Conservation (phyloP, 1,140 invertebrate genomes). For the Meteorus sp. region DNA sequence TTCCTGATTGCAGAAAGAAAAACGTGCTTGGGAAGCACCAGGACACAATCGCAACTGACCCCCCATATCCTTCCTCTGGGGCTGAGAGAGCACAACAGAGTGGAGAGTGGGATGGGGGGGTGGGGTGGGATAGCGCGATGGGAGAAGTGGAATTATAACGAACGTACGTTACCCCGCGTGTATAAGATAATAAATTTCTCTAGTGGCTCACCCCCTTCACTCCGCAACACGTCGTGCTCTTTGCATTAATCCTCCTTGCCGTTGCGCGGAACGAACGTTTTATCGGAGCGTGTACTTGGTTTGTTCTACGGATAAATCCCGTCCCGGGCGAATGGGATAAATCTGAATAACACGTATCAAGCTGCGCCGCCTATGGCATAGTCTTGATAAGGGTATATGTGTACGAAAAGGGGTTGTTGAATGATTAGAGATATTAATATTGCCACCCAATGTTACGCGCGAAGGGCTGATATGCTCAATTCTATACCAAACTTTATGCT, state of each 20-base stretch:
- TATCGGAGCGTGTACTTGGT: constrained; percentile 43
- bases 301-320: constrained; percentile 46
- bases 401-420: constrained; percentile 49
- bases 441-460: constrained; percentile 20
- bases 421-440: constrained; percentile 61
- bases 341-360: constrained; percentile 56
- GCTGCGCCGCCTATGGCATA: constrained; percentile 38
- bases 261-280: constrained; percentile 37
- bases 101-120: background rate
- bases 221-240: constrained; percentile 10
- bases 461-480: constrained; percentile 20
- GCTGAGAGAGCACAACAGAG: background rate
- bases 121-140: background rate
- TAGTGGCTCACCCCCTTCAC: background rate
- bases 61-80: background rate
- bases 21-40: constrained; percentile 1
- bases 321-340: constrained; percentile 48
- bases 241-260: constrained; percentile 39
- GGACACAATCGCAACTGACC: background rate
- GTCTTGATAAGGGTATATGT: constrained; percentile 52
- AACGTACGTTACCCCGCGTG: constrained; percentile 14
- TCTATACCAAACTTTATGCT: too few relatives aligned
- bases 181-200: constrained; percentile 26
- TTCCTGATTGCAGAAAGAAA: background rate
- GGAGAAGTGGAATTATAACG: constrained; percentile 23